A percentile compares a stretch with the other conserved stretches of the same genome.
phyloP scores from a whole-genome alignment of 1,140 invertebrate genomes.

The Bombus sylvicola region DNA sequence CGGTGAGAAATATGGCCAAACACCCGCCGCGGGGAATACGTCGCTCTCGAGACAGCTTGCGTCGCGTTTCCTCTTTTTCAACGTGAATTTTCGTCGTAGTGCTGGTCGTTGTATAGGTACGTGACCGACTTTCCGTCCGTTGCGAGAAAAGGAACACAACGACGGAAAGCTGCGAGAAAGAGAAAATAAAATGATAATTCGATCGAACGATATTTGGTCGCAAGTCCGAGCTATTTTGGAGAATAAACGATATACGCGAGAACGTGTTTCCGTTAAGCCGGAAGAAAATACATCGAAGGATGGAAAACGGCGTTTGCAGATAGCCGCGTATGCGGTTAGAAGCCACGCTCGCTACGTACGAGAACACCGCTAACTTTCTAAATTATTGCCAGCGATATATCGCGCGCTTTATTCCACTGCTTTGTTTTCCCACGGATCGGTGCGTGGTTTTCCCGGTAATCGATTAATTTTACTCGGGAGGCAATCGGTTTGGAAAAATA shows the following conservation, averaged over 20 bases:
- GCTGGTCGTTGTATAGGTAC: constrained; percentile 10
- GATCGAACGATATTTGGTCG: background rate
- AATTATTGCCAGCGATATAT: constrained; percentile 68
- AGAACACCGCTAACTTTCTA: constrained; percentile 50
- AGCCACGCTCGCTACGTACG: background rate
- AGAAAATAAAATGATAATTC: background rate
- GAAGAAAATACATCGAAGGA: too few species aligned
- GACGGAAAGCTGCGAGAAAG: background rate
- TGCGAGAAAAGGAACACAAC: background rate
- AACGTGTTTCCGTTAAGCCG: background rate
- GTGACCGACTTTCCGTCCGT: constrained; percentile 49
- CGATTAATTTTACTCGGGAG: constrained; percentile 36
- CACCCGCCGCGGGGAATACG: background rate
- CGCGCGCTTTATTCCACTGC: constrained; percentile 15
- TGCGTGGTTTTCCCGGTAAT: constrained; percentile 28
- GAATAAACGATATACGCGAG: background rate
- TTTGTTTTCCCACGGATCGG: constrained; percentile 41
- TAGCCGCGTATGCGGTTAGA: background rate
- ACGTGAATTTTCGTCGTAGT: constrained; percentile 42
- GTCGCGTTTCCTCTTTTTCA: background rate
- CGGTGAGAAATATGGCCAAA: constrained; percentile 8
- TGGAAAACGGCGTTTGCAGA: too few species aligned
- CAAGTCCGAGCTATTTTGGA: background rate
- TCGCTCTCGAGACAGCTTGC: constrained; percentile 16
- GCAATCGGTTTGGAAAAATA: background rate